phyloP scores from a whole-genome alignment of 2,113 vertebrate genomes.

The Caranx melampygus region DNA sequence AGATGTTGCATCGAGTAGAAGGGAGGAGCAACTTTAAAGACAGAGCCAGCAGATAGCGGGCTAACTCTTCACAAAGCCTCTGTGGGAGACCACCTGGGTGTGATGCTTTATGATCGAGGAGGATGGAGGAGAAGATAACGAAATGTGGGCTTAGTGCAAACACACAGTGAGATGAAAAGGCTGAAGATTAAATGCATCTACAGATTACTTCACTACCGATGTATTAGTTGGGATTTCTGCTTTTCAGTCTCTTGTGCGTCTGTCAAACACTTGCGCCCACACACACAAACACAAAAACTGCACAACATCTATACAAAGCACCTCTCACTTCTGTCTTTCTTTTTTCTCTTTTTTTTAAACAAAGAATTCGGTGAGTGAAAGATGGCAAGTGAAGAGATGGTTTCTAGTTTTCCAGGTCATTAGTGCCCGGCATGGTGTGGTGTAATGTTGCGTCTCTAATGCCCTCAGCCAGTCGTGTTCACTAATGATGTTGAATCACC shows the following conservation, averaged over 20 bases:
- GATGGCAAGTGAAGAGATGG: slow-evolving; percentile 75
- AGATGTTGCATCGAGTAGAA: slow-evolving; percentile 53
- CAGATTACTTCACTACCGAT: slow-evolving; percentile 7
- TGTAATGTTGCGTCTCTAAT: slow-evolving; percentile 86
- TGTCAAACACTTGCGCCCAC: neutral
- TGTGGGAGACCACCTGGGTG: slow-evolving; percentile 45
- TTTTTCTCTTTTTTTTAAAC: slow-evolving; percentile 25
- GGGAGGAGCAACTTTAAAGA: slow-evolving; percentile 54
- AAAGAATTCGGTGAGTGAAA: slow-evolving; percentile 70
- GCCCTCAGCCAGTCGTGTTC: slow-evolving; percentile 84
- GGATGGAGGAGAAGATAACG: slow-evolving; percentile 17
- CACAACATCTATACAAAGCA: neutral
- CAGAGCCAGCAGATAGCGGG: slow-evolving; percentile 46
- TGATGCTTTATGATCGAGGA: slow-evolving; percentile 38
- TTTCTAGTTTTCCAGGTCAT: slow-evolving; percentile 86
- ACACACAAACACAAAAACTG: neutral
- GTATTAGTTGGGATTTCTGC: slow-evolving; percentile 1
- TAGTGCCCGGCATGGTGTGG: slow-evolving; percentile 78
- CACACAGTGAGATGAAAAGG: slow-evolving; percentile 21
- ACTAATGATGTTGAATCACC: slow-evolving; percentile 85
- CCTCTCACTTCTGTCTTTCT: neutral
- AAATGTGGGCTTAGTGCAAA: slow-evolving; percentile 30
- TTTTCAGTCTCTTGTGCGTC: slow-evolving; percentile 3
- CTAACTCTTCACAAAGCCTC: slow-evolving; percentile 23
- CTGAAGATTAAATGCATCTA: slow-evolving; percentile 3